These are phyloP conservation scores for Conistra vaccinii DNA, from an alignment of 2,888 invertebrate species.

Conservation along the genomic window DNA sequence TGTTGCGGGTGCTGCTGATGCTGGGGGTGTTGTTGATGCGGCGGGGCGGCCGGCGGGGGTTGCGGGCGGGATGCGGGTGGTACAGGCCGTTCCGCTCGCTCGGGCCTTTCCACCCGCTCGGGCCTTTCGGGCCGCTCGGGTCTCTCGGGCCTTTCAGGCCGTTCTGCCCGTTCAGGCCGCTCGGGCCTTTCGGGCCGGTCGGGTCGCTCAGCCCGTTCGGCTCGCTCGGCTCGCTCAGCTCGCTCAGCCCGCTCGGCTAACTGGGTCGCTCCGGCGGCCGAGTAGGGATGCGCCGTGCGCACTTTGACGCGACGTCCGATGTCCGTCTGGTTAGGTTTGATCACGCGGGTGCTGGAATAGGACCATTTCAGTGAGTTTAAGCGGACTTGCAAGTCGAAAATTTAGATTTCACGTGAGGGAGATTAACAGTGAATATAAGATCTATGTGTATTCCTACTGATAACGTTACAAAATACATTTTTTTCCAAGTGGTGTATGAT, in stretches of 20 bases:
- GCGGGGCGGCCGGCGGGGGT: constrained; percentile 70
- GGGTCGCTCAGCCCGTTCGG: constrained; percentile 75
- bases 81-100: constrained; percentile 70
- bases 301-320: constrained; percentile 97
- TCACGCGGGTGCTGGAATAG: constrained; percentile 96
- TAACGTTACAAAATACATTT: not conserved
- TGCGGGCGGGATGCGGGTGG: constrained; percentile 67
- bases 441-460: constrained; percentile 14
- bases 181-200: constrained; percentile 78
- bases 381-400: constrained; percentile 34
- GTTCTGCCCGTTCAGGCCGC: constrained; percentile 77
- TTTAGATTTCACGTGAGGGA: constrained; percentile 7
- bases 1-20: constrained; percentile 73
- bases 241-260: constrained; percentile 78
- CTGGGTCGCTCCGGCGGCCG: constrained; percentile 78
- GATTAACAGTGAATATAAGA: not conserved
- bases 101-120: constrained; percentile 71
- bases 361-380: constrained; percentile 57
- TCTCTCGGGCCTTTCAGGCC: constrained; percentile 73
- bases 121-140: constrained; percentile 76
- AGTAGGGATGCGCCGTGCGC: constrained; percentile 87
- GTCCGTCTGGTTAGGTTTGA: constrained; percentile 97
- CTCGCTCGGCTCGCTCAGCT: constrained; percentile 57
- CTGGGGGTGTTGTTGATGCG: constrained; percentile 67
- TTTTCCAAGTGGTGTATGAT: not conserved